Evolutionary conservation across 2,888 invertebrate genomes (phyloP), one percentile per base, ranked within the genome.

Genomic region (Agonopterix heracliana): DNA sequence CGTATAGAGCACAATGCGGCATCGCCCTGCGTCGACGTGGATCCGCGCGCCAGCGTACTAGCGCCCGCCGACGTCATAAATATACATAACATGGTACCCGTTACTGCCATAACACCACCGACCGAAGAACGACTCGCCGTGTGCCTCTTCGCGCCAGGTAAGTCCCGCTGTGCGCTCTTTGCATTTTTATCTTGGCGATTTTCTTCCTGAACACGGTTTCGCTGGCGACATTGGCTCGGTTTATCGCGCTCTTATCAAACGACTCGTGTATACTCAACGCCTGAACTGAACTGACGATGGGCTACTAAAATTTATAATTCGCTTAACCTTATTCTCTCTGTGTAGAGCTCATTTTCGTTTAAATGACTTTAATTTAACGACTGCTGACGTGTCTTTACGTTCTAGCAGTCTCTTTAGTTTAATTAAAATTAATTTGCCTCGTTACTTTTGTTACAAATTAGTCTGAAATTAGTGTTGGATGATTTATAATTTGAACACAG

Each of bases 1-100:
- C 66, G 71, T 78, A 74, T 70, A 81, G 78, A 81, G 63, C 76
- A 76, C 76, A 81, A 78, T 86, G 82, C 83, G 84, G 78, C 78
- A 81, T 63, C 72, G 68, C 52, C 68, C 74, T 78, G 85, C 82
- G 78, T 66, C 84, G 84, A 78, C 80, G 81, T 73, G 63, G 63
- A 63, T 56, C 64, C 55, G 70, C 68, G 82, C 81, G 78, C 78
- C 77, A 72, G 78, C 76, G 75, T 73, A 71, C 63, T 77, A 70
- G 68, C 65, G 14, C 11, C 26, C 26, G 26, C 34, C 44, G 54
- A 73, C 62, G 54, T 69, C 70, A 74, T 79, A 79, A 78, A 80
- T 79, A 81, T 70, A 72, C 68, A 68, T 59, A 66, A 60, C 71
- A 60, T 58, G 63, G 59, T 61, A 52, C 54, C 57, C 61, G 59